phyloP scores from a whole-genome alignment of 2,888 invertebrate species.

The Clostera curtula region DNA sequence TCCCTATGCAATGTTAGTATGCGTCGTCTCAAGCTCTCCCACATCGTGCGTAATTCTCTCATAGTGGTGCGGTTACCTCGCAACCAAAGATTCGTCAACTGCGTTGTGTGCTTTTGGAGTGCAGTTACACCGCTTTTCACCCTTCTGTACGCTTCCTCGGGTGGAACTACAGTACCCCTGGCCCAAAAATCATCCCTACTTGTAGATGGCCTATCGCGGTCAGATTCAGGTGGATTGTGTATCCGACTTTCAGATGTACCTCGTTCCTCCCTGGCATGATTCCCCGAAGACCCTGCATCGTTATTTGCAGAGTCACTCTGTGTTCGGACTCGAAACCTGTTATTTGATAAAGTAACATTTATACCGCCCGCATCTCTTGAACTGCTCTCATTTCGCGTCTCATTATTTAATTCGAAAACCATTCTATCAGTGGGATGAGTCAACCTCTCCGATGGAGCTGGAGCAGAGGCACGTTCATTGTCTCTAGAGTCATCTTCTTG shows the following conservation, averaged over 20 bases:
- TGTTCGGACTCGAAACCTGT: slow-evolving; percentile 51
- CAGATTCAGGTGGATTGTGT: slow-evolving; percentile 10
- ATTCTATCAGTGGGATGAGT: slow-evolving; percentile 36
- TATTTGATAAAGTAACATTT: slow-evolving; percentile 38
- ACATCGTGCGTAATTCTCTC: slow-evolving; percentile 77
- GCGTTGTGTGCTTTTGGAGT: slow-evolving; percentile 51
- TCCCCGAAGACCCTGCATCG: too few relatives aligned
- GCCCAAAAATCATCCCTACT: slow-evolving; percentile 50
- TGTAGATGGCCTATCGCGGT: slow-evolving; percentile 44
- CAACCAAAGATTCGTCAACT: slow-evolving; percentile 56
- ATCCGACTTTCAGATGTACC: slow-evolving; percentile 9
- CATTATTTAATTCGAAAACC: slow-evolving; percentile 42
- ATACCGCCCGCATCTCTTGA: slow-evolving; percentile 29
- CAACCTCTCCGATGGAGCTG: slow-evolving; percentile 14
- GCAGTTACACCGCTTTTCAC: slow-evolving; percentile 52
- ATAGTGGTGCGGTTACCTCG: slow-evolving; percentile 59
- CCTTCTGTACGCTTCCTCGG: slow-evolving; percentile 56
- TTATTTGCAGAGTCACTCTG: slow-evolving; percentile 25
- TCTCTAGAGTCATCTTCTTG: slow-evolving; percentile 37
- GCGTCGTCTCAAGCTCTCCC: slow-evolving; percentile 77
- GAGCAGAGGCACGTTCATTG: slow-evolving; percentile 14
- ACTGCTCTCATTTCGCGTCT: slow-evolving; percentile 20
- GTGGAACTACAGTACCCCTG: slow-evolving; percentile 35
- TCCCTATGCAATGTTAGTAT: slow-evolving; percentile 71
- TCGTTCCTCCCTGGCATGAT: too few relatives aligned